phyloP scores from a whole-genome alignment of 2,797 vertebrate species.

The Tachyglossus aculeatus region DNA sequence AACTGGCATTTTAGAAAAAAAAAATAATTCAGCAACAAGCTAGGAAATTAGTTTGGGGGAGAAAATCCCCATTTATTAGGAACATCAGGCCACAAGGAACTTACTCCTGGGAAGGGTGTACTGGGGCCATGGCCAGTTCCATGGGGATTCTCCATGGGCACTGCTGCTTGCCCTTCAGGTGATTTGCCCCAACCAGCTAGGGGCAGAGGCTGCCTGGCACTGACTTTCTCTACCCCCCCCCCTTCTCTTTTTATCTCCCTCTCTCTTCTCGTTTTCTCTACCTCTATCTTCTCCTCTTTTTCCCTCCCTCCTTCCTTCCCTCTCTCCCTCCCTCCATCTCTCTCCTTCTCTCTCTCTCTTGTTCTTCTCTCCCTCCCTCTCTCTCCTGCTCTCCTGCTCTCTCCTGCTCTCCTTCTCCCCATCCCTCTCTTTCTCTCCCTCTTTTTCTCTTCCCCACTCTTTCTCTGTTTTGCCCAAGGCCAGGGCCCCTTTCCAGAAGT shows the following conservation, averaged over 20 bases:
- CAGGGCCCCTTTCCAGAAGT: neutral
- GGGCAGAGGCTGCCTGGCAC: too few relatives aligned
- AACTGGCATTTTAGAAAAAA: slow-evolving; percentile 42
- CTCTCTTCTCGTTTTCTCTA: neutral
- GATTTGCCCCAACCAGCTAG: too few relatives aligned
- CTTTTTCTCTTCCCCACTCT: neutral
- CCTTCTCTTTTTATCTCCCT: neutral
- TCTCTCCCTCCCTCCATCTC: neutral
- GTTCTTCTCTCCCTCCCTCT: too few relatives aligned
- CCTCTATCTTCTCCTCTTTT: neutral
- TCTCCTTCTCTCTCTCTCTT: neutral
- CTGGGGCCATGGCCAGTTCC: too few relatives aligned
- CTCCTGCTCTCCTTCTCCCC: neutral
- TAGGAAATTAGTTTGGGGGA: slow-evolving; percentile 36
- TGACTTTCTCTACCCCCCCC: too few relatives aligned
- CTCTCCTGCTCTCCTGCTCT: neutral
- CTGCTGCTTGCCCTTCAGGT: too few relatives aligned
- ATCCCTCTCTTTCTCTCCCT: neutral
- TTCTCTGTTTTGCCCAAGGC: neutral
- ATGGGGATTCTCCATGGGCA: too few relatives aligned
- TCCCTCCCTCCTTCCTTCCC: neutral
- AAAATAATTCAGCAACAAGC: slow-evolving; percentile 25
- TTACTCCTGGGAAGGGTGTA: too few relatives aligned
- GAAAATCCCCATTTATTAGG: slow-evolving; percentile 38
- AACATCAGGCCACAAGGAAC: too few relatives aligned